Evolutionary conservation across 2,888 invertebrate genomes (phyloP).

Genomic region (Agrotis segetum): DNA sequence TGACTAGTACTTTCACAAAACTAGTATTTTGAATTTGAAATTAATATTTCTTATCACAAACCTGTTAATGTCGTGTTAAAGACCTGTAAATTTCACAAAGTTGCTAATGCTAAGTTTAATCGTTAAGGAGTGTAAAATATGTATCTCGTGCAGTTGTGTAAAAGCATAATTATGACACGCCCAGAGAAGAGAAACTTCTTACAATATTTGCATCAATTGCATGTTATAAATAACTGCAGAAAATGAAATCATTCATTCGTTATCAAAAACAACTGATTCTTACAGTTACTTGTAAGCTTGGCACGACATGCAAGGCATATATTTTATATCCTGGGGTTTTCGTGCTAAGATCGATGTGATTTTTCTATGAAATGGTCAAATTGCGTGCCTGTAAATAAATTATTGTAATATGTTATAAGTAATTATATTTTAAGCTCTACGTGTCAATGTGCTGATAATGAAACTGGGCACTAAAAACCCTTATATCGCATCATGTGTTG

Average conservation of each 20-base stretch:
- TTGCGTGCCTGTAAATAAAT: background rate
- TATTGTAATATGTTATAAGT: background rate
- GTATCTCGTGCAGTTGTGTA: constrained; percentile 47
- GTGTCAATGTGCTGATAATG: background rate
- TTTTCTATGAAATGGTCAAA: background rate
- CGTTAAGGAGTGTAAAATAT: constrained; percentile 47
- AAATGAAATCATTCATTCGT: constrained; percentile 24
- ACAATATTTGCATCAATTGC: constrained; percentile 27
- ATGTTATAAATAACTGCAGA: background rate
- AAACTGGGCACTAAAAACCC: background rate
- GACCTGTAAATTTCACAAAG: constrained; percentile 41
- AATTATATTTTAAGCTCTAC: background rate
- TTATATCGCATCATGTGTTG: background rate
- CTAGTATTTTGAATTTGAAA: constrained; percentile 49
- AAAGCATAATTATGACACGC: constrained; percentile 36
- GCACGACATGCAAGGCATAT: background rate
- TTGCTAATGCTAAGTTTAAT: constrained; percentile 33
- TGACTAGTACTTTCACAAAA: constrained; percentile 54
- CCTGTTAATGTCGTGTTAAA: constrained; percentile 41
- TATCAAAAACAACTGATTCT: constrained; percentile 1
- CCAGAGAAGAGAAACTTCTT: constrained; percentile 39
- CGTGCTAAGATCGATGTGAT: background rate
- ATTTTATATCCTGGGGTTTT: constrained; percentile 2
- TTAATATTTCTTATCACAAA: constrained; percentile 42
- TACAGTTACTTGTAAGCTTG: background rate